These are phyloP conservation scores for Beris morrisii DNA, from an alignment of 2,888 invertebrate genomes.

Conservation along the genomic window DNA sequence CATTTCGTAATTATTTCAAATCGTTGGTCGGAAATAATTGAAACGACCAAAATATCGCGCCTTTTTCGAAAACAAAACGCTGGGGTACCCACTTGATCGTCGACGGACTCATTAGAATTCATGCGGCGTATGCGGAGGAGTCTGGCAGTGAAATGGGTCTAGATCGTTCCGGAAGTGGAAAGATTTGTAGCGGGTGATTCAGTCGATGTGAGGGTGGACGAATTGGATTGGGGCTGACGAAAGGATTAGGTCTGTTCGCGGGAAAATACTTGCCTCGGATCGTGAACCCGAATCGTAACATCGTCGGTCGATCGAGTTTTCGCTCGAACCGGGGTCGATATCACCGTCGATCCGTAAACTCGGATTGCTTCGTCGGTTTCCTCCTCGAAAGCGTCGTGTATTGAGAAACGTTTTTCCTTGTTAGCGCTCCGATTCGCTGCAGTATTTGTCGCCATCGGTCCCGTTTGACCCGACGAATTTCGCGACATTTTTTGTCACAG, in stretches of 20 bases:
- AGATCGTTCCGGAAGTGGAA: no score
- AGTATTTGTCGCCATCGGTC: neutral
- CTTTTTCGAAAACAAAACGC: no score
- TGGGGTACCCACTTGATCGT: no score
- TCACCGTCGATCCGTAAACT: slow-evolving; percentile 77
- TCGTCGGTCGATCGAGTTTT: slow-evolving; percentile 59
- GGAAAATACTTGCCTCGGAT: slow-evolving; percentile 51
- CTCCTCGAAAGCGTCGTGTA: slow-evolving; percentile 83
- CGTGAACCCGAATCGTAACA: slow-evolving; percentile 59
- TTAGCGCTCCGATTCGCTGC: slow-evolving; percentile 36
- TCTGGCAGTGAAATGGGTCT: no score
- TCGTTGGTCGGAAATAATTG: no score
- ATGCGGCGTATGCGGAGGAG: no score
- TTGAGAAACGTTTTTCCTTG: slow-evolving; percentile 71
- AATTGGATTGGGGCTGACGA: neutral
- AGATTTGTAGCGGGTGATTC: no score
- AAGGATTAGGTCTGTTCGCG: no score
- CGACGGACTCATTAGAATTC: no score
- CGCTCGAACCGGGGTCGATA: slow-evolving; percentile 68
- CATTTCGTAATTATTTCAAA: no score
- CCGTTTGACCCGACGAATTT: slow-evolving; percentile 8
- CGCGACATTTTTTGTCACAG: slow-evolving; percentile 22
- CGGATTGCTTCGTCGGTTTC: slow-evolving; percentile 82
- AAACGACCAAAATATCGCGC: no score
- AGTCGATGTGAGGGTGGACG: neutral